Evolutionary conservation across 2,113 vertebrate species (phyloP).

Genomic region (Fregata magnificens): DNA sequence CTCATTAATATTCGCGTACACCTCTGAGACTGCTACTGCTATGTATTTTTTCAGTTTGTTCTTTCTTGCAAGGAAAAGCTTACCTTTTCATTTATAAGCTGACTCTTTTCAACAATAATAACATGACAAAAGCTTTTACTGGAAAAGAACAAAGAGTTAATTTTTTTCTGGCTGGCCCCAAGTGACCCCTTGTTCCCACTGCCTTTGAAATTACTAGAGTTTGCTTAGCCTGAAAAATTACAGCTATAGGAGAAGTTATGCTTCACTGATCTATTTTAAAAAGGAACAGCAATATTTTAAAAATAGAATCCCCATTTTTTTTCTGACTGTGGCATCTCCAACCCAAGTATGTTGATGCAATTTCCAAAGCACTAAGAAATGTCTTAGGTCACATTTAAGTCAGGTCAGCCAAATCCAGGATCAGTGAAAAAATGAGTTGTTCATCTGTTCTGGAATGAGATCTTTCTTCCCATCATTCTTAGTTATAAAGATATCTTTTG

Average conservation of each 20-base stretch:
- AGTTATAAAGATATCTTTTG: conserved; percentile 50
- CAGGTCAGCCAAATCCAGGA: conserved; percentile 57
- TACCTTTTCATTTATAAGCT: neutral
- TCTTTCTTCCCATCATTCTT: conserved; percentile 50
- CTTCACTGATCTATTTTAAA: conserved; percentile 49
- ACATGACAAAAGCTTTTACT: neutral
- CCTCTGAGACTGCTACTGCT: neutral
- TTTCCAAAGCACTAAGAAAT: conserved; percentile 64
- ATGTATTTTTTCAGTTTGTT: neutral
- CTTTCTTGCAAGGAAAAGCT: neutral
- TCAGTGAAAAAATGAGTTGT: conserved; percentile 51
- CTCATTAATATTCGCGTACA: neutral
- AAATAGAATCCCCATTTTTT: conserved; percentile 24
- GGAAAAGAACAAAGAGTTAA: neutral
- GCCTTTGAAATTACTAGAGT: conserved; percentile 44
- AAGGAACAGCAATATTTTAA: conserved; percentile 47
- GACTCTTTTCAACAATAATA: neutral
- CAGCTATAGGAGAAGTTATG: conserved; percentile 39
- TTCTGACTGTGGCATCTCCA: conserved; percentile 9
- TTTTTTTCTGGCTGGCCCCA: neutral
- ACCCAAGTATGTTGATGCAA: conserved; percentile 58
- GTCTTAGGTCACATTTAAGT: conserved; percentile 61
- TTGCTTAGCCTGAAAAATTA: conserved; percentile 47
- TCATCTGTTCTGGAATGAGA: conserved; percentile 50
- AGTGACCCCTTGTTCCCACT: conserved; percentile 45